Conservation (phyloP, 1,140 invertebrate genomes). For the Drepana arcuata region DNA sequence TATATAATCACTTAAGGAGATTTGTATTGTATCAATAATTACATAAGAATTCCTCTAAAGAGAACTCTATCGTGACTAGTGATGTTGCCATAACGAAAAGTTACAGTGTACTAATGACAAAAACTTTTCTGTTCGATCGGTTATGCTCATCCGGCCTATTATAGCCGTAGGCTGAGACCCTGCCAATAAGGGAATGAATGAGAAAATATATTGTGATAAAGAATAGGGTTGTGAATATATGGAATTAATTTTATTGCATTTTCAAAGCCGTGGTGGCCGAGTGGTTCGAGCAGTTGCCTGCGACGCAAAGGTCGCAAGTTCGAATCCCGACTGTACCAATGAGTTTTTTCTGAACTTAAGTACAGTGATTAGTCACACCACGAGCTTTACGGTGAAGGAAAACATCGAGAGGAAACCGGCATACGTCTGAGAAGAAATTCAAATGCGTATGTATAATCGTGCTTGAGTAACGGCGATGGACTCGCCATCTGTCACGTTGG, state of each 20-base stretch:
- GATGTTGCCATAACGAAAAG: constrained; percentile 3
- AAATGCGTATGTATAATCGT: too few relatives aligned
- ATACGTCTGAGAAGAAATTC: too few relatives aligned
- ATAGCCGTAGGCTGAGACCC: constrained; percentile 2
- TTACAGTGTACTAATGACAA: constrained; percentile 13
- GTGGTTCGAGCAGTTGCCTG: neutral
- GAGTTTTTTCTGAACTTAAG: too few relatives aligned
- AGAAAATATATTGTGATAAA: neutral
- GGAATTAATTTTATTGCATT: too few relatives aligned
- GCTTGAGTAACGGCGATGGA: too few relatives aligned
- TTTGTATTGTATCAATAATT: neutral
- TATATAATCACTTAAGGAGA: neutral
- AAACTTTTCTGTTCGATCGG: constrained; percentile 23
- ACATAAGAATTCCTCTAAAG: neutral
- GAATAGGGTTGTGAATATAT: too few relatives aligned
- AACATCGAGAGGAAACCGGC: too few relatives aligned
- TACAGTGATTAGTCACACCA: too few relatives aligned
- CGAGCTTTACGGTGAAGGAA: too few relatives aligned
- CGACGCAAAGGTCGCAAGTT: neutral
- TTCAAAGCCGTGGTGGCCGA: too few relatives aligned
- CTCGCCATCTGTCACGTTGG: too few relatives aligned
- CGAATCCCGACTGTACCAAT: too few relatives aligned
- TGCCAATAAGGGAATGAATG: constrained; percentile 2
- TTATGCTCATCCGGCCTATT: constrained; percentile 13
- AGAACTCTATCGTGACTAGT: neutral